Conservation (phyloP, 2,888 invertebrate species). For the Hanleya hanleyi region DNA sequence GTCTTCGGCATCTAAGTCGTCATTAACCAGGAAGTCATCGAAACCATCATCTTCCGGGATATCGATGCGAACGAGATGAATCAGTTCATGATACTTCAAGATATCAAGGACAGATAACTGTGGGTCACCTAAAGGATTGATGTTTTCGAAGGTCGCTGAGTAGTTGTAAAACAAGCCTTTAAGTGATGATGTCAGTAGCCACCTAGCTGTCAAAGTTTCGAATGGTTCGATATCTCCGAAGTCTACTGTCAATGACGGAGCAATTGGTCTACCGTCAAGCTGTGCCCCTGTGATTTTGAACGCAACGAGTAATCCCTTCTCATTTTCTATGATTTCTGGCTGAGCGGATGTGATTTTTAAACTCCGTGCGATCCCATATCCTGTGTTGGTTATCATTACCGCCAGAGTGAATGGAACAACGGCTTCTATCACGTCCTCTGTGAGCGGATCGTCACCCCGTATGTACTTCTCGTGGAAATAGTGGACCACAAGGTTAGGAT, state of each 20-base stretch:
- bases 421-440: conserved; percentile 43
- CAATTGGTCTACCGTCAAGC: conserved; percentile 32
- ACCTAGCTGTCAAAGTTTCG: conserved; percentile 43
- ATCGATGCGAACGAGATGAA: conserved; percentile 43
- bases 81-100: conserved; percentile 43
- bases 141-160: conserved; percentile 52
- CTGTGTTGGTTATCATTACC: conserved; percentile 45
- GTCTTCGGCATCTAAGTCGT: conserved; percentile 33
- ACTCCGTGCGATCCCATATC: conserved; percentile 45
- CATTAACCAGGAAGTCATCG: conserved; percentile 49
- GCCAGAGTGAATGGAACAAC: conserved; percentile 51
- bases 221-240: conserved; percentile 49
- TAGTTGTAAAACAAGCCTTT: conserved; percentile 52
- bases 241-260: conserved; percentile 45
- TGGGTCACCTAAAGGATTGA: conserved; percentile 52
- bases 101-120: conserved; percentile 47
- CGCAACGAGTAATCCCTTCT: conserved; percentile 49
- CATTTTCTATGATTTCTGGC: conserved; percentile 57
- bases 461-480: conserved; percentile 58
- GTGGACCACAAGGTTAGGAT: conserved; percentile 47
- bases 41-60: conserved; percentile 33
- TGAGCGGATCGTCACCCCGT: conserved; percentile 50
- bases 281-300: conserved; percentile 50
- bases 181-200: conserved; percentile 48
- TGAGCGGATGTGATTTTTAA: conserved; percentile 52